phyloP scores from a whole-genome alignment of 2,797 vertebrate genomes.

The Cebuella pygmaea region DNA sequence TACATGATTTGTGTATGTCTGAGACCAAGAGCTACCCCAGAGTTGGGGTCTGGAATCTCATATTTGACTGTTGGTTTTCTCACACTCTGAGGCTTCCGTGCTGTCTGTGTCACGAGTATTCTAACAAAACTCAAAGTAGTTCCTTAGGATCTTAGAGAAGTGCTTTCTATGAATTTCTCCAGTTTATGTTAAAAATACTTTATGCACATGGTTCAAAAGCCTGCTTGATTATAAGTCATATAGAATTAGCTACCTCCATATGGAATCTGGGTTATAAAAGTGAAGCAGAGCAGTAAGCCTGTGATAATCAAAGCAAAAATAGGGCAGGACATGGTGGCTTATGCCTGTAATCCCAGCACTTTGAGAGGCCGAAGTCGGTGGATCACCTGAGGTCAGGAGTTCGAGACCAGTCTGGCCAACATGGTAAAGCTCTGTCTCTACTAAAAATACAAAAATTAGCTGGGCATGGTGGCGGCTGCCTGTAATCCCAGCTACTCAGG shows the following conservation, averaged over 20 bases:
- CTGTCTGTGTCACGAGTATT: background rate
- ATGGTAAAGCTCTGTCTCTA: background rate
- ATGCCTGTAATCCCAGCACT: background rate
- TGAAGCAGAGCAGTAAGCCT: background rate
- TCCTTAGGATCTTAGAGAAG: background rate
- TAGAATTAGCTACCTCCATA: background rate
- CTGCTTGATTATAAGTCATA: background rate
- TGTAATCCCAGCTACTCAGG: background rate
- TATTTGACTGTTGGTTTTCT: background rate
- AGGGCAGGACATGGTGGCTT: too few relatives aligned
- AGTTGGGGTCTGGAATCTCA: background rate
- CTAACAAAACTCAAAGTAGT: background rate
- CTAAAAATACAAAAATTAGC: background rate
- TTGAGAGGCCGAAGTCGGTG: background rate
- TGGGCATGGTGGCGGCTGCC: background rate
- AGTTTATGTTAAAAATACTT: background rate
- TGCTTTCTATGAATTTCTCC: background rate
- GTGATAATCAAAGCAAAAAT: background rate
- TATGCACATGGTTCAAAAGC: background rate
- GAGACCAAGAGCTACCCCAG: background rate
- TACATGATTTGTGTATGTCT: background rate
- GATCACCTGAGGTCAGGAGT: background rate
- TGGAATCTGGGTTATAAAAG: background rate
- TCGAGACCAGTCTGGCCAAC: background rate
- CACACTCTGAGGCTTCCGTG: background rate